Conservation (phyloP, 2,888 invertebrate species). For the Schizaphis graminum region DNA sequence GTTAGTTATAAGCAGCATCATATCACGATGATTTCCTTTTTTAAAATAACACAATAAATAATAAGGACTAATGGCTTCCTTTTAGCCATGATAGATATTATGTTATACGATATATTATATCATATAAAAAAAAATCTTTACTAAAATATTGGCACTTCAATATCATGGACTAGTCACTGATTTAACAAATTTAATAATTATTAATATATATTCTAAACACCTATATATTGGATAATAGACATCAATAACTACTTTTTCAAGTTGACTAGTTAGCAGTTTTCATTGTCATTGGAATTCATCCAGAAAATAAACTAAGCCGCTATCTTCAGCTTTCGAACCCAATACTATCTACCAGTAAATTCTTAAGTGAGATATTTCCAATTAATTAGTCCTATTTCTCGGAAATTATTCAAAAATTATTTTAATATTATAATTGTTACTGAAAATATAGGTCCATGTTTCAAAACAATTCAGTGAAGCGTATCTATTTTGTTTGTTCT, state of each 20-base stretch:
- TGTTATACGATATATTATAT: not conserved
- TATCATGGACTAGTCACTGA: not conserved
- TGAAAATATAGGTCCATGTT: not conserved
- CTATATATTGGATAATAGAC: not conserved
- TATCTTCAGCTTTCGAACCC: not conserved
- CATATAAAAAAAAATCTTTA: not conserved
- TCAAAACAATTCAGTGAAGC: not conserved
- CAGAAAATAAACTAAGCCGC: not conserved
- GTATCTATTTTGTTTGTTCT: not conserved
- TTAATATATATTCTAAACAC: not conserved
- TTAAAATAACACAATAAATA: too few species aligned
- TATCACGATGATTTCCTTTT: too few species aligned
- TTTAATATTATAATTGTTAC: not conserved
- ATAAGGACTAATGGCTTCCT: not conserved
- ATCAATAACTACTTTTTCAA: not conserved
- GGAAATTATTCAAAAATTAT: not conserved
- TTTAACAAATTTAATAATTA: not conserved
- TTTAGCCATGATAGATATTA: not conserved
- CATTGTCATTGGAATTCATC: not conserved
- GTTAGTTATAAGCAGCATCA: too few species aligned
- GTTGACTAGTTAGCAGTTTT: not conserved
- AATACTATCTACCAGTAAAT: not conserved
- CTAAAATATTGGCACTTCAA: not conserved
- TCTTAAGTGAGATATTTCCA: not conserved
- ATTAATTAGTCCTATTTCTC: not conserved